A percentile compares a stretch with the other conserved stretches of the same genome.
Conservation (phyloP, 92 coral and sea anemone species). For the Paragorgia papillata region DNA sequence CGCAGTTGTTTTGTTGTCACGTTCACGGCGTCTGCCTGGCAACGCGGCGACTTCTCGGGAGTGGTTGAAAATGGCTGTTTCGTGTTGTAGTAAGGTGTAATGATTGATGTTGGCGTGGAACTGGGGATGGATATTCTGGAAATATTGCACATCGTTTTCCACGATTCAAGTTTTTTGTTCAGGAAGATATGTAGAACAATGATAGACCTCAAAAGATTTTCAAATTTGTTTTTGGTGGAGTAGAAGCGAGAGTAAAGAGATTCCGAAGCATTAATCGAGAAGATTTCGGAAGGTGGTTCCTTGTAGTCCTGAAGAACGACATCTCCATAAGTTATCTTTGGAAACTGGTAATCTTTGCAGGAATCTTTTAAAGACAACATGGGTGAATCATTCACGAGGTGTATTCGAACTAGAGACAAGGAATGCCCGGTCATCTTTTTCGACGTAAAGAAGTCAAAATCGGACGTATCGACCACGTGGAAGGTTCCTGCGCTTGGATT, state of each 20-base stretch:
- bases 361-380: conserved; percentile 1
- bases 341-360: background rate
- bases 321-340: background rate
- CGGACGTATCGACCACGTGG: background rate
- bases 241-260: conserved; percentile 8
- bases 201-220: conserved; percentile 19
- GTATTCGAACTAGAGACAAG: background rate
- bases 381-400: background rate
- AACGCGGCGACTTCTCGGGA: conserved; percentile 1
- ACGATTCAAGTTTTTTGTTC: conserved; percentile 24
- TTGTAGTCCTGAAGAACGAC: conserved; percentile 3
- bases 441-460: background rate
- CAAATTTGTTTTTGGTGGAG: conserved; percentile 25
- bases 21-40: conserved; percentile 8
- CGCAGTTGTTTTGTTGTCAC: conserved; percentile 15
- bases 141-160: conserved; percentile 5
- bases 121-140: background rate
- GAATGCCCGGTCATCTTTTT: background rate
- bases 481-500: background rate
- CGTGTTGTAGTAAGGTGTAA: background rate
- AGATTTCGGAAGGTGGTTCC: conserved; percentile 8
- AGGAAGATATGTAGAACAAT: conserved; percentile 9
- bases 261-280: conserved; percentile 12
- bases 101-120: background rate
- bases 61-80: background rate